Evolutionary conservation across 2,888 invertebrate species (phyloP).

Genomic region (Dermolepida albohirtum): DNA sequence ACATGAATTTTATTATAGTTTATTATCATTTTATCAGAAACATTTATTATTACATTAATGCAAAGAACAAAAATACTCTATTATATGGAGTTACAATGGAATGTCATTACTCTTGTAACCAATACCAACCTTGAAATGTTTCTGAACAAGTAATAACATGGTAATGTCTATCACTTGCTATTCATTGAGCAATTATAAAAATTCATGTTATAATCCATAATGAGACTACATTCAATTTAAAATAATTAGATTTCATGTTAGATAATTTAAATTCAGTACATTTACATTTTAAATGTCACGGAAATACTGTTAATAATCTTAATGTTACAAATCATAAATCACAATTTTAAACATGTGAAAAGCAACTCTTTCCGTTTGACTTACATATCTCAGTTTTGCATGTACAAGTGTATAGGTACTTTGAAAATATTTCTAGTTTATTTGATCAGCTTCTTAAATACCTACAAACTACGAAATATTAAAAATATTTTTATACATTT

Average conservation of each 20-base stretch:
- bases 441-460: conserved; percentile 22
- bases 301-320: too few relatives aligned
- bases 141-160: not conserved
- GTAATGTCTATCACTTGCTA: not conserved
- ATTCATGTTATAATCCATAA: too few relatives aligned
- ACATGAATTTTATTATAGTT: conserved; percentile 11
- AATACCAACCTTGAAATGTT: conserved; percentile 5
- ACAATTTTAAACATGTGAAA: too few relatives aligned
- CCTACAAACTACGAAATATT: conserved; percentile 49
- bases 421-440: conserved; percentile 36
- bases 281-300: too few relatives aligned
- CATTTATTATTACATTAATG: conserved; percentile 40
- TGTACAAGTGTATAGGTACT: conserved; percentile 4
- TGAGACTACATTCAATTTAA: too few relatives aligned
- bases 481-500: conserved; percentile 52
- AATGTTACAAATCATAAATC: too few relatives aligned
- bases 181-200: too few relatives aligned
- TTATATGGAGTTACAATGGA: conserved; percentile 21
- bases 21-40: conserved; percentile 35
- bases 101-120: conserved; percentile 14
- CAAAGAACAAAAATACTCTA: conserved; percentile 40
- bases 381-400: conserved; percentile 2
- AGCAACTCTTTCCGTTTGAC: too few relatives aligned
- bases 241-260: too few relatives aligned
- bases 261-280: too few relatives aligned